These are phyloP conservation scores for Oreochromis mossambicus DNA, from an alignment of 2,797 vertebrate genomes.

Conservation along the genomic window DNA sequence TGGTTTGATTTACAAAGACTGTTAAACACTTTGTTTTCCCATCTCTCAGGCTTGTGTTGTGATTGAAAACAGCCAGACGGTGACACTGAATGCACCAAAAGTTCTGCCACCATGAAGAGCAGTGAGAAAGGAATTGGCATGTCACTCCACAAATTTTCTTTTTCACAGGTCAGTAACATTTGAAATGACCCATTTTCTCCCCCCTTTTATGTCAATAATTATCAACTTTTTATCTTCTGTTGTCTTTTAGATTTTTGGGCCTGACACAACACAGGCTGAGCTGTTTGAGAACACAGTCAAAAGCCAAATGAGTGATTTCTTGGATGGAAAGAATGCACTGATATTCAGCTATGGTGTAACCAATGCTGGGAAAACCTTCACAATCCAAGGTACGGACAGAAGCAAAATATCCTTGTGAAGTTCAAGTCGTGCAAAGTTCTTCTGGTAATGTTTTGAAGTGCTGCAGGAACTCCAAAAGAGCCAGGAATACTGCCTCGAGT, in stretches of 20 bases:
- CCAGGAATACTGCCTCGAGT: slow-evolving; percentile 85
- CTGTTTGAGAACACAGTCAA: slow-evolving; percentile 83
- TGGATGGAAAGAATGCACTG: slow-evolving; percentile 80
- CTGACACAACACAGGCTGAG: slow-evolving; percentile 76
- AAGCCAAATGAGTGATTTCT: slow-evolving; percentile 75
- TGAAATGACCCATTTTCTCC: not conserved
- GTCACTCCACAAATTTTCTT: slow-evolving; percentile 83
- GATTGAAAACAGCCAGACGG: slow-evolving; percentile 78
- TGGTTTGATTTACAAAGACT: not conserved
- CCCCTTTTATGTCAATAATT: not conserved
- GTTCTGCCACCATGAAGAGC: slow-evolving; percentile 83
- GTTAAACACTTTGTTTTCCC: not conserved
- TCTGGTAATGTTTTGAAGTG: not conserved
- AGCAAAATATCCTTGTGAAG: not conserved
- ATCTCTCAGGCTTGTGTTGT: slow-evolving; percentile 77
- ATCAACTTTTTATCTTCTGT: not conserved
- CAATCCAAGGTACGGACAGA: slow-evolving; percentile 82
- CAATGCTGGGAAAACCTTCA: slow-evolving; percentile 91
- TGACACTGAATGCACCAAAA: slow-evolving; percentile 81
- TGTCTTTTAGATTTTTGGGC: slow-evolving; percentile 81
- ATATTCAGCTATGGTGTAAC: slow-evolving; percentile 93
- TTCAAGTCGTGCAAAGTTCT: not conserved
- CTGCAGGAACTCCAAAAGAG: slow-evolving; percentile 80
- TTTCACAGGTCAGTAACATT: slow-evolving; percentile 74
- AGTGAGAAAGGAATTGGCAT: slow-evolving; percentile 84